Evolutionary conservation across 2,888 invertebrate species (phyloP).

Genomic region (Timema cristinae): DNA sequence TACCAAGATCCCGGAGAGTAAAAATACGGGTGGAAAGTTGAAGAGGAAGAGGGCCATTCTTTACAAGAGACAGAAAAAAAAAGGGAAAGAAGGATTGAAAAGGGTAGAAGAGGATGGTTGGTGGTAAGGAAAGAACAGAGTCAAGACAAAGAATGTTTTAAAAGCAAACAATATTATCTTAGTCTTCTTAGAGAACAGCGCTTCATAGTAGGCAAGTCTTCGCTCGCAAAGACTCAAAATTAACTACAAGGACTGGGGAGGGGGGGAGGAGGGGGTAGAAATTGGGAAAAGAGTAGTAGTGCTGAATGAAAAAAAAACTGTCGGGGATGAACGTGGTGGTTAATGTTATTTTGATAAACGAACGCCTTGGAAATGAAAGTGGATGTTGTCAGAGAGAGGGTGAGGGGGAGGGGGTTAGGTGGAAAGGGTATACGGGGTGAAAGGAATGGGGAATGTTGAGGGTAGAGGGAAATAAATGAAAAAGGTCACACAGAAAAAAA

Average conservation of each 20-base stretch:
- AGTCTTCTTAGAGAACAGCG: conserved; percentile 21
- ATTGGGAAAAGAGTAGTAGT: not conserved
- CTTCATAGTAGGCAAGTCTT: conserved; percentile 3
- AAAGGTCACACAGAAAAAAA: too few relatives aligned
- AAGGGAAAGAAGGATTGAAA: not conserved
- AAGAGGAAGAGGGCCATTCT: not conserved
- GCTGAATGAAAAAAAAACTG: not conserved
- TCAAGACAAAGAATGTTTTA: conserved; percentile 28
- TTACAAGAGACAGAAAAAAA: not conserved
- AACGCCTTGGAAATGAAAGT: conserved; percentile 15
- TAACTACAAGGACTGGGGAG: not conserved
- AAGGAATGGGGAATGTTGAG: too few relatives aligned
- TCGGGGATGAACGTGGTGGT: conserved; percentile 1
- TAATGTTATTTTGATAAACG: conserved; percentile 27
- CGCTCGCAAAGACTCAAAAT: not conserved
- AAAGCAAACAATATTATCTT: conserved; percentile 29
- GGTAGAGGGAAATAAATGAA: too few relatives aligned
- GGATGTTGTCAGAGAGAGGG: not conserved
- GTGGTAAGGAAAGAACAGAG: not conserved
- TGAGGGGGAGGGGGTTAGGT: too few relatives aligned
- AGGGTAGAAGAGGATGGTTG: not conserved
- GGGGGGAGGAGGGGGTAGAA: too few relatives aligned
- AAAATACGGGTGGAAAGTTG: not conserved
- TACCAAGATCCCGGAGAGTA: too few relatives aligned
- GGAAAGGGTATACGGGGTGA: too few relatives aligned